A percentile compares a stretch with the other conserved stretches of the same genome.
These are phyloP conservation scores for Oscheius sp. DNA, from an alignment of 2,888 invertebrate genomes.

Conservation along the genomic window DNA sequence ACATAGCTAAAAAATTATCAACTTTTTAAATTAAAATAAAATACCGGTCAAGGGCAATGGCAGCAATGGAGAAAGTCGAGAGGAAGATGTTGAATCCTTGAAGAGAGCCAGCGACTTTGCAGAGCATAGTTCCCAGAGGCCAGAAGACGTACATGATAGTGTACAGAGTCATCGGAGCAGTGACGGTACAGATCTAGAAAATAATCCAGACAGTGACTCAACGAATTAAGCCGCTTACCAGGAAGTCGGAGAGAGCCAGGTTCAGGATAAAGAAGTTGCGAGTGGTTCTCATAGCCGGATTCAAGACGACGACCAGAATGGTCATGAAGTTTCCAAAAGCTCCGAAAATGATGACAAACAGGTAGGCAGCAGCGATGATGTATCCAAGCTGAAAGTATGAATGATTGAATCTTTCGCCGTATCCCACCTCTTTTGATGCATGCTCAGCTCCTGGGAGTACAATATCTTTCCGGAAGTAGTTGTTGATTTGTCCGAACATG, in stretches of 20 bases:
- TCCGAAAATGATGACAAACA: conserved; percentile 82
- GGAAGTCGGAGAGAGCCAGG: conserved; percentile 67
- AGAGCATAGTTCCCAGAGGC: conserved; percentile 84
- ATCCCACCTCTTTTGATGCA: conserved; percentile 54
- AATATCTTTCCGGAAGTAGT: conserved; percentile 65
- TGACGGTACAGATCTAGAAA: conserved; percentile 82
- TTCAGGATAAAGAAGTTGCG: conserved; percentile 74
- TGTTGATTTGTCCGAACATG: conserved; percentile 60
- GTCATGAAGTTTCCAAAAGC: conserved; percentile 86
- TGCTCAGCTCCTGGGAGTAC: conserved; percentile 63
- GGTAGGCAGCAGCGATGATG: conserved; percentile 61
- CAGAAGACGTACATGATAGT: conserved; percentile 86
- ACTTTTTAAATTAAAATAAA: neutral
- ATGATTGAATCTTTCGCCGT: neutral
- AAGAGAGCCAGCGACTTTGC: conserved; percentile 85
- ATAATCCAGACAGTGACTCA: neutral
- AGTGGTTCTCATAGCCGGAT: conserved; percentile 88
- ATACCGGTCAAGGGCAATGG: conserved; percentile 76
- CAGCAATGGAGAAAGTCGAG: conserved; percentile 90
- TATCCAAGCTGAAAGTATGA: conserved; percentile 60
- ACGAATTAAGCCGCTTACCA: conserved; percentile 47
- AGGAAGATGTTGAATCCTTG: conserved; percentile 88
- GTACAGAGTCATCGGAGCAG: conserved; percentile 88
- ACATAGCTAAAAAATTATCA: conserved; percentile 60
- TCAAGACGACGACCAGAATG: conserved; percentile 81